Evolutionary conservation across 2,113 vertebrate species (phyloP).

Genomic region (Ceyx melanurus): DNA sequence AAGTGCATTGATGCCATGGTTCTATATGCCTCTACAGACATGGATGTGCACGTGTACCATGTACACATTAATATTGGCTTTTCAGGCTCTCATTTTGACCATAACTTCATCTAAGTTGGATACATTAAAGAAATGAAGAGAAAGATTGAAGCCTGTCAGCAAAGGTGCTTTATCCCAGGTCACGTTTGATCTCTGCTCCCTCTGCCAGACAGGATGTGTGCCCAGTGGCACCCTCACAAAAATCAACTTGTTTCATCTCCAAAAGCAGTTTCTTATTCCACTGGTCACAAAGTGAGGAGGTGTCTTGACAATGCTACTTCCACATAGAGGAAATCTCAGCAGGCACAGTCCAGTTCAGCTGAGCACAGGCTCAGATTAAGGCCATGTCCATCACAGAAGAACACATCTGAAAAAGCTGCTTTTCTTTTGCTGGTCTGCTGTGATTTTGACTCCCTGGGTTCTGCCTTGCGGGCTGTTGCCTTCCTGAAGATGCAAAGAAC

Average conservation of each 20-base stretch:
- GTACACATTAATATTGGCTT: background rate
- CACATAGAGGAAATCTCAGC: constrained; percentile 51
- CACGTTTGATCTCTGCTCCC: background rate
- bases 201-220: background rate
- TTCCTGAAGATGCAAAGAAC: constrained; percentile 81
- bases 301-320: constrained; percentile 16
- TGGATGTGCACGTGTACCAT: background rate
- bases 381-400: constrained; percentile 86
- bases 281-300: constrained; percentile 32
- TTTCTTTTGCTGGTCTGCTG: constrained; percentile 92
- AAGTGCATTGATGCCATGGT: background rate
- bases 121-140: background rate
- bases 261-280: constrained; percentile 65
- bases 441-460: constrained; percentile 92
- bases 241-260: constrained; percentile 62
- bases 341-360: constrained; percentile 83
- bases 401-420: constrained; percentile 94
- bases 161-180: background rate
- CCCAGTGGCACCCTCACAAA: constrained; percentile 18
- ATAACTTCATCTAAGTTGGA: background rate
- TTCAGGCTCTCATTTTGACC: background rate
- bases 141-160: background rate
- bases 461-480: constrained; percentile 90
- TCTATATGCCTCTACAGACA: background rate
- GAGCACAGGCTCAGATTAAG: constrained; percentile 70